Percentiles rank a stretch among this genome's conserved stretches.
These are phyloP conservation scores for Thaleichthys pacificus DNA, from an alignment of 2,797 vertebrate species.

Conservation along the genomic window DNA sequence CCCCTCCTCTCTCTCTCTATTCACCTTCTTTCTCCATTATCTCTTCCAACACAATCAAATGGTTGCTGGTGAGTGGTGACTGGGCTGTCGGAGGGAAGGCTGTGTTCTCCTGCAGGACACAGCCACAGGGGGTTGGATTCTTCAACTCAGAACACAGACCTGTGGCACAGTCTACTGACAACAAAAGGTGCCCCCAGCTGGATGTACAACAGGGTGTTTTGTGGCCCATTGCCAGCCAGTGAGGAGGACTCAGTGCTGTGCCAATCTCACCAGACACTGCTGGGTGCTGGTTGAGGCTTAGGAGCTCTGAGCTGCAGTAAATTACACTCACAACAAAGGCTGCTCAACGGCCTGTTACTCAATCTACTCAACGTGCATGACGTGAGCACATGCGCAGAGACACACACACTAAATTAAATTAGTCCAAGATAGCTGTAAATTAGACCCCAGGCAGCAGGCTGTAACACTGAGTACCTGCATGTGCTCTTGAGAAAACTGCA, in stretches of 20 bases:
- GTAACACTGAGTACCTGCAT: no score
- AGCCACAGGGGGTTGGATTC: no score
- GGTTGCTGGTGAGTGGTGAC: slow-evolving; percentile 15
- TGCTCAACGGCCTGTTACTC: background rate
- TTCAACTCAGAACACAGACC: no score
- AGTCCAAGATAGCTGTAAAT: background rate
- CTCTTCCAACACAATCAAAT: slow-evolving; percentile 35
- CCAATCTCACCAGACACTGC: background rate
- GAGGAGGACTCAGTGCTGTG: no score
- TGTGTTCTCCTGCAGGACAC: background rate
- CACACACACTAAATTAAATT: no score
- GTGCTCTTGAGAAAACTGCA: no score
- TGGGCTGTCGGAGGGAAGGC: background rate
- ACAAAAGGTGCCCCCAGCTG: background rate
- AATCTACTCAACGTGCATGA: no score
- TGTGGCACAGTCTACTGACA: background rate
- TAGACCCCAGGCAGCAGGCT: no score
- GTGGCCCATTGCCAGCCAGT: background rate
- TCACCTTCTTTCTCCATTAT: slow-evolving; percentile 8
- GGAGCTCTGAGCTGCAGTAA: background rate
- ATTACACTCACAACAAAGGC: background rate
- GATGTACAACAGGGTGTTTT: background rate
- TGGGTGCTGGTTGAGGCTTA: background rate
- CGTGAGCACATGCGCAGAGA: no score
- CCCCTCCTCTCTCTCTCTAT: background rate